Evolutionary conservation across 2,888 invertebrate species (phyloP).

Genomic region (Coelopa pilipes): DNA sequence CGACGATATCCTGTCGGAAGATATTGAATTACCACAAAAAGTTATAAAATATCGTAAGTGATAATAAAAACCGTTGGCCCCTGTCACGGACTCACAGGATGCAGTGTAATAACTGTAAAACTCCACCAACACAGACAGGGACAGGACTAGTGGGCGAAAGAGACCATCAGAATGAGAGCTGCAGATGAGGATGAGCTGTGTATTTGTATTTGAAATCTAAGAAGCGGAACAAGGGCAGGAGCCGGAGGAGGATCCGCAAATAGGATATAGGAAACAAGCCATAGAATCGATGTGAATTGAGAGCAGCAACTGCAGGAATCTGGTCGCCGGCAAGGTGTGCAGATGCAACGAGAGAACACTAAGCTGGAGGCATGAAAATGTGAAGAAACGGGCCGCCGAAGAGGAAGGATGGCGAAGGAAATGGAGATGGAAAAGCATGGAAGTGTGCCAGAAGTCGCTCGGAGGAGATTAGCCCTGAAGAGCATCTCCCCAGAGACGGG

Average conservation of each 20-base stretch:
- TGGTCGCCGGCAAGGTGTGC: constrained; percentile 10
- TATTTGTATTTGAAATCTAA: constrained; percentile 28
- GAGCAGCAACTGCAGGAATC: constrained; percentile 10
- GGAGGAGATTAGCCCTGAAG: constrained; percentile 24
- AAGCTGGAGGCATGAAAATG: background rate
- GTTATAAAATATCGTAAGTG: constrained; percentile 2
- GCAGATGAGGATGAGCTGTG: background rate
- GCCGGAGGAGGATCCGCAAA: background rate
- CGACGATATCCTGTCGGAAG: constrained; percentile 4
- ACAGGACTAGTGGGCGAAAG: too few relatives aligned
- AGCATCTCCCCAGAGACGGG: background rate
- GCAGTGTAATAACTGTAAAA: constrained; percentile 17
- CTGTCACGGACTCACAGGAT: background rate
- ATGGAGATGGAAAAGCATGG: background rate
- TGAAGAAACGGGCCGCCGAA: background rate
- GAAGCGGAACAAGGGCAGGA: constrained; percentile 26
- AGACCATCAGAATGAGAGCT: too few relatives aligned
- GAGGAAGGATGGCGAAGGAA: background rate
- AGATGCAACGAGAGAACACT: constrained; percentile 18
- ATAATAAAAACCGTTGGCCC: constrained; percentile 4
- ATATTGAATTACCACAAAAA: constrained; percentile 16
- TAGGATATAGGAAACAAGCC: background rate
- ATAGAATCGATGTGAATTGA: background rate
- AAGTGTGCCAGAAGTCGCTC: constrained; percentile 30
- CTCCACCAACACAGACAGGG: background rate